Base-by-base conservation (phyloP, 2,797 vertebrate species). In the Rhodeus uyekii region DNA sequence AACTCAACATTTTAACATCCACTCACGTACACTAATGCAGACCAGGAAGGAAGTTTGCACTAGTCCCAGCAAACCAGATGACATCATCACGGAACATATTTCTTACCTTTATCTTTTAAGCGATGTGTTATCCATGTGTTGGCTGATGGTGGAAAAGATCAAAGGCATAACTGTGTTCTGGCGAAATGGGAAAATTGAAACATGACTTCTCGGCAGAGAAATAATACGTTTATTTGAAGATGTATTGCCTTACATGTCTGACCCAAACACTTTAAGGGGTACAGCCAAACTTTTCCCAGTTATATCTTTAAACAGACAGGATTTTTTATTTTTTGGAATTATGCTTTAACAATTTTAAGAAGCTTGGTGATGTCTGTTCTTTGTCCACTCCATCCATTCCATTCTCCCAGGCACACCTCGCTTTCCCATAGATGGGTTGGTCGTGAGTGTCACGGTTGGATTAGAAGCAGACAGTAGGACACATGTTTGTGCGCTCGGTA, bases 61-160 rank as follows among this genome's bases (percentile, higher is more conserved):
- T 91, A 88, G 90, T 91, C 93, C 90, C 90, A 90, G 90, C 88
- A 64, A 64, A 91, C 86, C 77, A 89, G 88, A 94, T 95, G 94
- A 95, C 93, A 95, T 95, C 94, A 95, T 91, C 91, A 88, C 75
- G 38, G 87, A 88, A 90, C 91, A 93, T 94, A 93, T 95, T 94
- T 95, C 78, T 95, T 93, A 92, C 93, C 94, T 95, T 95, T 93
- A 95, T 95, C 94, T 95, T 83, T 88, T 88, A 91, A 93, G 90
- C 91, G 93, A 94, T 95, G 94, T 94, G 95, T 94, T 94, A 93
- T 92, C 94, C 93, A 93, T 92, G 94, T 93, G 93, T 90, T 83
- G 90, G 89, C 86, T 86, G 90, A 89, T 86, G 90, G 89, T 67
- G 68, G 83, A 77, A 78, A 78, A 92, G 93, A 94, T 95, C 93